Percentiles rank a stretch among this genome's conserved stretches.
phyloP scores from a whole-genome alignment of 2,888 invertebrate species.

The Notocelia uddmanniana region DNA sequence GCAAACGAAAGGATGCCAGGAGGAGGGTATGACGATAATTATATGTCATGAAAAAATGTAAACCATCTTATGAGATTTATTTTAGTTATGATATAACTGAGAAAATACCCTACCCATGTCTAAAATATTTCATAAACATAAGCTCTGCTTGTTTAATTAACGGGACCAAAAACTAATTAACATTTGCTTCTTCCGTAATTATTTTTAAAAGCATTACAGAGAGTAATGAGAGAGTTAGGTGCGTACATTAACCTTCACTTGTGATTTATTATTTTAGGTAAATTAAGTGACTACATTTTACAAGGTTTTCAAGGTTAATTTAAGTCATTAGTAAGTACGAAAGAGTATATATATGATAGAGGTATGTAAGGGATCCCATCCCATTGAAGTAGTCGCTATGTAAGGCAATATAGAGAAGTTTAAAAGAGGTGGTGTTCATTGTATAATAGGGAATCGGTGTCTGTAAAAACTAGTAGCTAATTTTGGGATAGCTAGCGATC shows the following conservation, averaged over 20 bases:
- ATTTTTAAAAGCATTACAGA: constrained; percentile 30
- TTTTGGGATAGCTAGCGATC: too few species aligned
- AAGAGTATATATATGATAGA: neutral
- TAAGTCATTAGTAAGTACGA: neutral
- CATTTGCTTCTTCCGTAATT: constrained; percentile 19
- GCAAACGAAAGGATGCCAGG: too few species aligned
- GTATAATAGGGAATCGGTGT: too few species aligned
- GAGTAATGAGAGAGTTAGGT: constrained; percentile 26
- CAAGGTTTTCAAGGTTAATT: neutral
- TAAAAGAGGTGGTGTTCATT: too few species aligned
- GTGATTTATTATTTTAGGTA: constrained; percentile 33
- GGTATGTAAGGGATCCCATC: too few species aligned
- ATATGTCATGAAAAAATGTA: too few species aligned
- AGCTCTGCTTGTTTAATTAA: constrained; percentile 4
- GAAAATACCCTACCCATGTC: neutral
- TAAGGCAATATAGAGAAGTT: too few species aligned
- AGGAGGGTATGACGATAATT: too few species aligned
- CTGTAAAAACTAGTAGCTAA: too few species aligned
- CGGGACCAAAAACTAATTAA: constrained; percentile 13
- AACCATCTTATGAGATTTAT: neutral
- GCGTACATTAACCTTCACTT: constrained; percentile 31
- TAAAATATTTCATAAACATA: neutral
- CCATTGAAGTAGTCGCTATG: too few species aligned
- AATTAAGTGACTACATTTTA: constrained; percentile 17
- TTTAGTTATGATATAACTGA: neutral